Percentiles rank a stretch among this genome's conserved stretches.
These are phyloP conservation scores for Protosalanx chinensis DNA, from an alignment of 2,797 vertebrate species.

Conservation along the genomic window DNA sequence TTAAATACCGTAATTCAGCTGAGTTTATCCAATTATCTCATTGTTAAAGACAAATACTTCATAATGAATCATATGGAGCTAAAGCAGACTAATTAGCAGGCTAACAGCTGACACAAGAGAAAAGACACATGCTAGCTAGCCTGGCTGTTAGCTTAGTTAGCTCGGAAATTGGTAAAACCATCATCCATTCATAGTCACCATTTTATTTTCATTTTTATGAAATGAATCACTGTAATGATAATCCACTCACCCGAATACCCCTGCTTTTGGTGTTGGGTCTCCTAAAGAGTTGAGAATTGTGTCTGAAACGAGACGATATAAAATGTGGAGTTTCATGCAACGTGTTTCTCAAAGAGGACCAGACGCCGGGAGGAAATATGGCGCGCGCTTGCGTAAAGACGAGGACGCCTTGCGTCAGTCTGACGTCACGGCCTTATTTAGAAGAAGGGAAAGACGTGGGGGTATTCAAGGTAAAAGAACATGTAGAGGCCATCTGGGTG, in stretches of 20 bases:
- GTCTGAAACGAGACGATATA: neutral
- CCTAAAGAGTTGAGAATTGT: neutral
- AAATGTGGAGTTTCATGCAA: constrained; percentile 20
- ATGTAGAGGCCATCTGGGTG: neutral
- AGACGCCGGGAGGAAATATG: constrained; percentile 34
- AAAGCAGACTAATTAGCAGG: neutral
- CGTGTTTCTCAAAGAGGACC: constrained; percentile 27
- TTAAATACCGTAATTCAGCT: too few relatives aligned
- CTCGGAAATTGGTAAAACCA: neutral
- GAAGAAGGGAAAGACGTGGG: neutral
- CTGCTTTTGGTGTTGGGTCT: neutral
- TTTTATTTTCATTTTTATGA: neutral
- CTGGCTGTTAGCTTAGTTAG: neutral
- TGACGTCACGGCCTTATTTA: neutral
- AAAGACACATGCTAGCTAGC: neutral
- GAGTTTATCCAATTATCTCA: neutral
- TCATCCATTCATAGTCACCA: neutral
- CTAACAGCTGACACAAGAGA: neutral
- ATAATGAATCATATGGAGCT: neutral
- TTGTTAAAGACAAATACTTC: neutral
- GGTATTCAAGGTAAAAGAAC: constrained; percentile 5
- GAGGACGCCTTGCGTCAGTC: neutral
- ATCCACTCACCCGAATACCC: constrained; percentile 22
- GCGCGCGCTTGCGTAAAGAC: constrained; percentile 20
- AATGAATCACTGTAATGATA: neutral